Percentiles rank a stretch among this genome's conserved stretches.
phyloP scores from a whole-genome alignment of 2,797 vertebrate species.

The Microhierax caerulescens region DNA sequence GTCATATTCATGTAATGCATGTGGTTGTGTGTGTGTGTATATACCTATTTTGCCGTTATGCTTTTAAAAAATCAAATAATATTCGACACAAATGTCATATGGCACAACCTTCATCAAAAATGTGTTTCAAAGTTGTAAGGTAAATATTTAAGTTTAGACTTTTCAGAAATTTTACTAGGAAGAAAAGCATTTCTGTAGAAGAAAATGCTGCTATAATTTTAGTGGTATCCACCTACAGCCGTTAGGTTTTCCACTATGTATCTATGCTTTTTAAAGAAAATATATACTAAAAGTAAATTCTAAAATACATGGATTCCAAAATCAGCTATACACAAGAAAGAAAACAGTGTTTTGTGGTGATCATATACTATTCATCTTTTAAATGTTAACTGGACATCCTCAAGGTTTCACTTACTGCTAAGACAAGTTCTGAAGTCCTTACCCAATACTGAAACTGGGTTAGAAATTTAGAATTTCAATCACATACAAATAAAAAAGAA shows the following conservation, averaged over 20 bases:
- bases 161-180: not conserved
- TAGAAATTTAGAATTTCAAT: not conserved
- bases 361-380: not conserved
- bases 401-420: not conserved
- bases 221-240: not conserved
- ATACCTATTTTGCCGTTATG: not conserved
- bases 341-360: not conserved
- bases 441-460: not conserved
- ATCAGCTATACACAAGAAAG: not conserved
- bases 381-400: not conserved
- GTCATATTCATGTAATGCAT: conserved; percentile 7
- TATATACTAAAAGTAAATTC: not conserved
- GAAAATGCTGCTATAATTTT: not conserved
- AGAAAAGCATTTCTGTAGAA: not conserved
- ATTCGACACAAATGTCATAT: not conserved
- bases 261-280: not conserved
- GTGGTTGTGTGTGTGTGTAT: conserved; percentile 60
- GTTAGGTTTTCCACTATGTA: not conserved
- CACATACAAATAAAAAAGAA: not conserved
- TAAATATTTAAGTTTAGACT: not conserved
- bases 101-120: conserved; percentile 32
- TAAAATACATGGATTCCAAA: not conserved
- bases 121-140: not conserved
- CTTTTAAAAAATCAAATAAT: not conserved
- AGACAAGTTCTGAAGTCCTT: not conserved